Evolutionary conservation across 2,113 vertebrate genomes (phyloP), one percentile per base, ranked within the genome.

Genomic region (Apaloderma vittatum): DNA sequence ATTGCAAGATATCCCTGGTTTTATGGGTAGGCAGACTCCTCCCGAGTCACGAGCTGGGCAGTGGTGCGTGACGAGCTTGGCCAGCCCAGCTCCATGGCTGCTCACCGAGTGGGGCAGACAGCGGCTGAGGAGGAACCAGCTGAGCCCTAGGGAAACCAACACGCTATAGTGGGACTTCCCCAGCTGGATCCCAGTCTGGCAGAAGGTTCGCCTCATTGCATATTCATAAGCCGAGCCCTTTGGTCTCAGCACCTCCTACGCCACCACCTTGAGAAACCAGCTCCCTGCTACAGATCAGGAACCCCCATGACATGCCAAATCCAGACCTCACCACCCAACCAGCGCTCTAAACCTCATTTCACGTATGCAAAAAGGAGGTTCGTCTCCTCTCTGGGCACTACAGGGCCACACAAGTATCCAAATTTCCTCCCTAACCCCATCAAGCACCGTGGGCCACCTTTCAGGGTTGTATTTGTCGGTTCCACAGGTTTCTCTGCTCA

Each of bases 131-230:
- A 58, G 1, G 2, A 88, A 86, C 36, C 66, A 87, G 81, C 45
- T 0, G 0, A 84, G 49, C 30, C 48, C 27, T 55, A 20, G 1
- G 11, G 51, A 55, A 84, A 79, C 19, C 4, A 3, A 79, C 20
- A 71, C 0, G 0, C 73, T 74, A 16, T 3, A 71, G 1, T 0
- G 37, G 40, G 32, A 59, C 36, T 51, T 85, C 58, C 23, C 46
- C 16, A 2, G 21, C 55, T 65, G 51, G 48, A 73, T 73, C 63
- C 46, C 15, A 20, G 75, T 40, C 61, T 62, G 75, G 67, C 43
- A 84, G 18, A 24, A 86, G 6, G 6, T 74, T 74, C 29, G 45
- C 48, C 26, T 81, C 21, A 4, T 6, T 57, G 57, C 15, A 81
- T 70, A 65, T 30, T 81, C 23, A 11, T 30, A 77, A 74, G 88